phyloP scores from a whole-genome alignment of 2,888 invertebrate genomes.

The Urechis unicinctus region DNA sequence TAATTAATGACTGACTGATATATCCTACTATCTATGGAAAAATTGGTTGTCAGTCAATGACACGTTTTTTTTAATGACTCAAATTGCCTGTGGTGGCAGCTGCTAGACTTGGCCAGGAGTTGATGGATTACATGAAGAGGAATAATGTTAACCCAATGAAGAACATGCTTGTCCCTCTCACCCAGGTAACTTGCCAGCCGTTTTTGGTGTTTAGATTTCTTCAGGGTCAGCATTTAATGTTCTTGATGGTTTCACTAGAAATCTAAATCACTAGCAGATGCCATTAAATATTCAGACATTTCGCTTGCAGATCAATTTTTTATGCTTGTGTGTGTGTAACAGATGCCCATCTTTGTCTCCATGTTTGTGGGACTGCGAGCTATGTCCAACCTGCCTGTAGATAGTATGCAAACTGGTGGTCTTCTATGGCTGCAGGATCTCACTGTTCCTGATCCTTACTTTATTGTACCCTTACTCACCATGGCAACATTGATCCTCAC shows the following conservation, averaged over 20 bases:
- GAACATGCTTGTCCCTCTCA: constrained; percentile 58
- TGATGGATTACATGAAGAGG: constrained; percentile 75
- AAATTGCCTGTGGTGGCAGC: too few species aligned
- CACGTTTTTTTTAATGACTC: too few species aligned
- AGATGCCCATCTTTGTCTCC: constrained; percentile 80
- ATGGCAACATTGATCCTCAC: constrained; percentile 74
- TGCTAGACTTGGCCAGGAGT: constrained; percentile 68
- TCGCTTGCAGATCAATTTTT: background rate
- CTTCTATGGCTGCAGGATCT: constrained; percentile 88
- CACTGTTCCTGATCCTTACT: constrained; percentile 83
- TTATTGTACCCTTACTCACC: constrained; percentile 77
- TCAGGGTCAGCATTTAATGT: too few species aligned
- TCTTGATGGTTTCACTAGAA: too few species aligned
- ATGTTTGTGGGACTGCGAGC: constrained; percentile 79
- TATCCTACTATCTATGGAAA: too few species aligned
- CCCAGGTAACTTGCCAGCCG: constrained; percentile 48
- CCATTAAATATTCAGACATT: too few species aligned
- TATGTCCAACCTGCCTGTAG: constrained; percentile 87
- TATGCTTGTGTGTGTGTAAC: constrained; percentile 8
- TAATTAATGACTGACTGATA: too few species aligned
- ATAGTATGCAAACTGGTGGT: constrained; percentile 73
- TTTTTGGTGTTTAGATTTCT: too few species aligned
- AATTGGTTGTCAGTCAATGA: too few species aligned
- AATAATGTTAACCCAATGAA: constrained; percentile 75
- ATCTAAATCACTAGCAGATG: too few species aligned